phyloP scores from a whole-genome alignment of 2,888 invertebrate genomes.

The Sminthurides aquaticus region DNA sequence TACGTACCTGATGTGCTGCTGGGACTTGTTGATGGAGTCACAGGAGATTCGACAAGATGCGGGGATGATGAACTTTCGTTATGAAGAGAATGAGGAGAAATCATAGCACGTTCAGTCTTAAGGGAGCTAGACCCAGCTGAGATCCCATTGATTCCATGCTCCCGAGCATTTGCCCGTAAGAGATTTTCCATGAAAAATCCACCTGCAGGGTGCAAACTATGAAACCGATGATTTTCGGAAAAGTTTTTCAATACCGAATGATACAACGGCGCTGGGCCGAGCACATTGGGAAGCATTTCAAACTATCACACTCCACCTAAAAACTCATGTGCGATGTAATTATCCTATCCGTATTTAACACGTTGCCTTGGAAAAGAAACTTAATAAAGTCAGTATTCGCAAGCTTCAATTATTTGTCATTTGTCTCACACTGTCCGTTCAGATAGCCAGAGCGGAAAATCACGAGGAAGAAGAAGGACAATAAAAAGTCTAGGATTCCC shows the following conservation, averaged over 20 bases:
- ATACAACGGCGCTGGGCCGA: constrained; percentile 38
- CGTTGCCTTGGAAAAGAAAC: no score
- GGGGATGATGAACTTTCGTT: constrained; percentile 29
- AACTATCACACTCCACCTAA: no score
- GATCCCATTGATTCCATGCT: constrained; percentile 23
- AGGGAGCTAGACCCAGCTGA: constrained; percentile 24
- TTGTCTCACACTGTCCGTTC: no score
- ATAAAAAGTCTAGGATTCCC: no score
- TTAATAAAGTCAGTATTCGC: no score
- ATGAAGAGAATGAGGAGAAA: constrained; percentile 26
- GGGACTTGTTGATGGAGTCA: constrained; percentile 29
- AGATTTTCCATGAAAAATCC: constrained; percentile 40
- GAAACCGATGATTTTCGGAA: constrained; percentile 23
- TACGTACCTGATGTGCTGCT: constrained; percentile 17
- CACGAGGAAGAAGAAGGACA: no score
- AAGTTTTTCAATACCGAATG: constrained; percentile 34
- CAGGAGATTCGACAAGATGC: constrained; percentile 22
- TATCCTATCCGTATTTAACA: no score
- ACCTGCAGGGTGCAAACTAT: constrained; percentile 22
- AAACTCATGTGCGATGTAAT: no score
- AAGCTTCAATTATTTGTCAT: no score
- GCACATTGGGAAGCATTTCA: constrained; percentile 42
- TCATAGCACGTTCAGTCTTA: constrained; percentile 29
- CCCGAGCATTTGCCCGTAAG: constrained; percentile 27
- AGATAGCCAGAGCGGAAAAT: no score